Evolutionary conservation across 2,797 vertebrate genomes (phyloP).

Genomic region (Syndactyla subalaris): DNA sequence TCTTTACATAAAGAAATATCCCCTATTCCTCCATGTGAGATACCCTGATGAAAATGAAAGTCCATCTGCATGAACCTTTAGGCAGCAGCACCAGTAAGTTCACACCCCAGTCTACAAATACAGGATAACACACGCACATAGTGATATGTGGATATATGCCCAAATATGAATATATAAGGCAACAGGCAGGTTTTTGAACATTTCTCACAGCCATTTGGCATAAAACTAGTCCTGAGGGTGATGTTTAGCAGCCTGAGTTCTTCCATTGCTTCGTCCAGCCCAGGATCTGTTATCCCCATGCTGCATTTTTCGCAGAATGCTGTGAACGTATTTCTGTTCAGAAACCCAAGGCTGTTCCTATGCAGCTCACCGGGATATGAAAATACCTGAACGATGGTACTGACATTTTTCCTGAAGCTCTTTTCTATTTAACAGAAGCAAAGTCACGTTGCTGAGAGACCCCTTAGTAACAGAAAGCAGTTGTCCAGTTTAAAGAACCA

Average conservation of each 20-base stretch:
- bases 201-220: not conserved
- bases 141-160: not conserved
- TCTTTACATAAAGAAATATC: not conserved
- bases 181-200: not conserved
- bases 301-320: not conserved
- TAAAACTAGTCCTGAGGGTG: not conserved
- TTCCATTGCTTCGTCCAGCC: not conserved
- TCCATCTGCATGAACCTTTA: not conserved
- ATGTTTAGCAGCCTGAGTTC: not conserved
- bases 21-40: not conserved
- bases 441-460: conserved; percentile 64
- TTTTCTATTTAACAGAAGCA: conserved; percentile 65
- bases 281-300: not conserved
- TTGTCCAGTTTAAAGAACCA: conserved; percentile 78
- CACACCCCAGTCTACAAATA: not conserved
- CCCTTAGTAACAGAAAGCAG: conserved; percentile 74
- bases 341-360: not conserved
- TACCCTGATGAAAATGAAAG: not conserved
- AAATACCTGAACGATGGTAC: conserved; percentile 21
- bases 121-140: accelerated
- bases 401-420: conserved; percentile 60
- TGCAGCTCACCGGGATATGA: not conserved
- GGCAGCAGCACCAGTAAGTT: not conserved
- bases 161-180: not conserved
- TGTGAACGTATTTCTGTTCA: not conserved